phyloP scores from a whole-genome alignment of 2,797 vertebrate species.

The Gallirallus australis region DNA sequence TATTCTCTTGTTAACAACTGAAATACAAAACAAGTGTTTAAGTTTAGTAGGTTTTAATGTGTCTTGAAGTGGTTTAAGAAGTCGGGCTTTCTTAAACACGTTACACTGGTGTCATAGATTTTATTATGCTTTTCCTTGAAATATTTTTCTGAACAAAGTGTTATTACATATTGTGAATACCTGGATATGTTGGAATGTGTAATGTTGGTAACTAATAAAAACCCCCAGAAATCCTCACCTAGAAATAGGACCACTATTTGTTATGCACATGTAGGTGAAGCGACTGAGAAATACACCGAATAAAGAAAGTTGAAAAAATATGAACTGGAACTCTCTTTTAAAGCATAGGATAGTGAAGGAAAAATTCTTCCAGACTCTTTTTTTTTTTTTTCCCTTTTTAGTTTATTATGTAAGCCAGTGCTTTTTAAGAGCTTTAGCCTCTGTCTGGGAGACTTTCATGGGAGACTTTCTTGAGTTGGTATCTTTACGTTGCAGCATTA shows the following conservation, averaged over 20 bases:
- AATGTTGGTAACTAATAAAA: not conserved
- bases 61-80: not conserved
- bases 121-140: not conserved
- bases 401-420: not conserved
- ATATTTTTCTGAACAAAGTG: not conserved
- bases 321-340: not conserved
- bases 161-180: not conserved
- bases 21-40: not conserved
- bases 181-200: not conserved
- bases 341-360: not conserved
- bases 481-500: not conserved
- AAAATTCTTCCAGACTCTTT: not conserved
- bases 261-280: not conserved
- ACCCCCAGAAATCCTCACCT: not conserved
- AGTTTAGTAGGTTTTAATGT: not conserved
- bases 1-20: not conserved
- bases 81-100: not conserved
- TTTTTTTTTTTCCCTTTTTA: not conserved
- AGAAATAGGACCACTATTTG: not conserved
- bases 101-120: not conserved
- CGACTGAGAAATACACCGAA: not conserved
- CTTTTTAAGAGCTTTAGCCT: not conserved
- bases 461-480: not conserved
- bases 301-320: not conserved
- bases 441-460: not conserved